Base-by-base conservation (phyloP, 2,888 invertebrate species). In the Timema cristinae region DNA sequence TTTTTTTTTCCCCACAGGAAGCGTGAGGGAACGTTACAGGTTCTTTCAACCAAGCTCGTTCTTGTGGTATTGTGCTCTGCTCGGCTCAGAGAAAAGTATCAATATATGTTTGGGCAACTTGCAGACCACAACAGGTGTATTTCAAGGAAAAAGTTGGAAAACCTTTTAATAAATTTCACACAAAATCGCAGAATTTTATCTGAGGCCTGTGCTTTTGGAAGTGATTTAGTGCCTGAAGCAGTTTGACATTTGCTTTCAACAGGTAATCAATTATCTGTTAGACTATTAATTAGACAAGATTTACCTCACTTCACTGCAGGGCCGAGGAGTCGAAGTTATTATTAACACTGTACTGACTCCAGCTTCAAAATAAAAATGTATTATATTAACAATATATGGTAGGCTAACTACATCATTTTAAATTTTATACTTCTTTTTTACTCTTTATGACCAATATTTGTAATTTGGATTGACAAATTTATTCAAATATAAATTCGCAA, bases 111-210 rank as follows among this genome's bases (percentile, higher is more conserved):
- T 79, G 86, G 87, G 77, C 88, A 90, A 77, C 85, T 90, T 77
- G 87, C 90, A 1, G 91, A 92, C 80, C 90, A 92, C 78, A 92
- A 92, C 79, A 89, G 90, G 54, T 91, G 90, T 76, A 86, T 92
- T 66, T 89, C 90, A 0, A 86, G 88, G 68, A 84, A 86, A 69
- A 83, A 88, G 51, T 82, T 93, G 68, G 85, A 87, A 6, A 84
- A 85, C 0, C 81, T 93, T 70, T 81, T 93, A 73, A 82, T 85
- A 16, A 88, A 89, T 79, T 82, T 92, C 49, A 86, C 87, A 10
- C 83, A 88, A 83, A n/a, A 77, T 87, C 80, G 81, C 87, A 78
- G 84, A 85, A 75, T 88, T 80, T 81, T 91, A 59, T 89, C 89
- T 63, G 88, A 88, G 80, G 85, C 85, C 74, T 84, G 85, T 32